Percentiles rank a stretch among this genome's conserved stretches.
Conservation (phyloP, 2,797 vertebrate genomes). For the Tadarida brasiliensis region DNA sequence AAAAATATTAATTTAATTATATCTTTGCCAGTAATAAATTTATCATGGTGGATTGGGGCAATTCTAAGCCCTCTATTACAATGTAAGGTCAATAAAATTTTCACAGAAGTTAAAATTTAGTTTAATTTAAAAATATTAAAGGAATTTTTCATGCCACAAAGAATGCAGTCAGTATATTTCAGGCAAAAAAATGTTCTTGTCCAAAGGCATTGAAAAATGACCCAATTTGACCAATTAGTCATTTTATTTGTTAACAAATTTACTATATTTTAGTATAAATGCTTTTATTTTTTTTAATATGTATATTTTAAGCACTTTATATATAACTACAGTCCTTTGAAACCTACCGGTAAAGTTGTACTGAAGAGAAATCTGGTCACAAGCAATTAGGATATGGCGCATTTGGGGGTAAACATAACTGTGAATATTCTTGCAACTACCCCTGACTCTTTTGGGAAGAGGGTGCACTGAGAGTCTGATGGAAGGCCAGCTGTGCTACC, state of each 20-base stretch:
- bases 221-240: background rate
- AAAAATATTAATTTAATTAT: constrained; percentile 40
- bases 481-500: background rate
- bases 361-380: background rate
- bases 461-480: background rate
- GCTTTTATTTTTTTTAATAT: background rate
- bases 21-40: constrained; percentile 36
- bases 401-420: background rate
- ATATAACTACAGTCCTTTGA: background rate
- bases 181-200: background rate
- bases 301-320: background rate
- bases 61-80: background rate
- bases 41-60: background rate
- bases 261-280: background rate
- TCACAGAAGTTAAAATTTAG: constrained; percentile 37
- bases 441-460: background rate
- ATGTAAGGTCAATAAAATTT: constrained; percentile 41
- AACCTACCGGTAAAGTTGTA: background rate
- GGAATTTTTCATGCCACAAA: background rate
- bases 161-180: background rate
- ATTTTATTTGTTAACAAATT: background rate
- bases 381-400: background rate
- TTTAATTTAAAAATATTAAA: constrained; percentile 27
- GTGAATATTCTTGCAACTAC: background rate
- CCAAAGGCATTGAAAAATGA: background rate